Evolutionary conservation across 2,888 invertebrate genomes (phyloP).

Genomic region (Hydrotaea diabolus): DNA sequence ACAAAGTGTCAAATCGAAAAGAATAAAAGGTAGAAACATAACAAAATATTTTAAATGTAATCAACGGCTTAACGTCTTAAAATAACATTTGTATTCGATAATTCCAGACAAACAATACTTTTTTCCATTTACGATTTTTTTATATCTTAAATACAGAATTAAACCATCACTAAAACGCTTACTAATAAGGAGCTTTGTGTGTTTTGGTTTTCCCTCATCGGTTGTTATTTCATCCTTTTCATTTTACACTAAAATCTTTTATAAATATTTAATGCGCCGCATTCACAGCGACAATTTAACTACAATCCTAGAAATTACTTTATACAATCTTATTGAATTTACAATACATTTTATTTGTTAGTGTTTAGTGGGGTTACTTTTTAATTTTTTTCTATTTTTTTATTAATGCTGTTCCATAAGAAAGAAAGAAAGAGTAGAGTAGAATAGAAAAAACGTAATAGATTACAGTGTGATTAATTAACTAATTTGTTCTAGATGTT

Average conservation of each 20-base stretch:
- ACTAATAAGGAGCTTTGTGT: constrained; percentile 7
- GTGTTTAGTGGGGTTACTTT: not conserved
- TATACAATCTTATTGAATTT: constrained; percentile 33
- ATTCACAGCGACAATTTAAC: constrained; percentile 17
- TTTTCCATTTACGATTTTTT: not conserved
- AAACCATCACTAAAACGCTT: constrained; percentile 19
- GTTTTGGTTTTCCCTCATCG: not conserved
- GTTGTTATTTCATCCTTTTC: no score
- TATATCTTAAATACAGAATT: not conserved
- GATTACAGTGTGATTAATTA: not conserved
- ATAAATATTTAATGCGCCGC: not conserved
- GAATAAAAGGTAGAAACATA: not conserved
- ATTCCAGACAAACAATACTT: constrained; percentile 33
- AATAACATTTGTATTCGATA: constrained; percentile 14
- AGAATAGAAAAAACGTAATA: not conserved
- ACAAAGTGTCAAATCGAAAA: constrained; percentile 16
- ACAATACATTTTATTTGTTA: constrained; percentile 7
- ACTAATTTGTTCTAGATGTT: no score
- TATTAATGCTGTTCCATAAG: not conserved
- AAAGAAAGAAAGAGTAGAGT: not conserved
- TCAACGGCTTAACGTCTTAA: not conserved
- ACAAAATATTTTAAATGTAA: not conserved
- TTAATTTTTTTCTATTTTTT: not conserved
- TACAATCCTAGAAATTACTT: constrained; percentile 19
- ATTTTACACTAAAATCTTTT: constrained; percentile 23